phyloP scores from a whole-genome alignment of 2,888 invertebrate genomes.

The Clepsis dumicolana region DNA sequence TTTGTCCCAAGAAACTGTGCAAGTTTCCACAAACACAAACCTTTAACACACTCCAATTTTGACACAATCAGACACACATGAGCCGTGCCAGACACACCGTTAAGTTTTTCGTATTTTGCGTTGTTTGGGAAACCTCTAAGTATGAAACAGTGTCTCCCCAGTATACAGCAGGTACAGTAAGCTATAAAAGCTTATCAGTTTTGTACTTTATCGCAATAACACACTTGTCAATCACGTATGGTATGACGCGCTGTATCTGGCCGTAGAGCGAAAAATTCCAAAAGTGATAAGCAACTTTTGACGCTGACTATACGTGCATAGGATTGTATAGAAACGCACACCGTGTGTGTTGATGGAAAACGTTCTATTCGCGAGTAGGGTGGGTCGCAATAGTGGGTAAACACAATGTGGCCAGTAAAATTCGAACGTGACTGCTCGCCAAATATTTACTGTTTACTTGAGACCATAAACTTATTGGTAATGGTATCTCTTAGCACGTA shows the following conservation, averaged over 20 bases:
- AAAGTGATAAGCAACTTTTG: too few species aligned
- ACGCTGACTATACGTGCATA: too few species aligned
- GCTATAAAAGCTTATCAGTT: too few species aligned
- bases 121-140: too few species aligned
- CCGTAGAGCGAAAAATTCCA: too few species aligned
- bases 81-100: neutral
- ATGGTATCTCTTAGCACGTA: neutral
- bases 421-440: conserved; percentile 14
- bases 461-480: neutral
- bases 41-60: neutral
- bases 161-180: too few species aligned
- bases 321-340: neutral
- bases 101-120: too few species aligned
- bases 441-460: conserved; percentile 26
- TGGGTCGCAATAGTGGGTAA: neutral
- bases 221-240: too few species aligned
- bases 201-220: too few species aligned
- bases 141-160: too few species aligned
- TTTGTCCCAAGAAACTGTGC: conserved; percentile 3
- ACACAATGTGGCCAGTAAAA: conserved; percentile 1
- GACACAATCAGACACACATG: neutral
- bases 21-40: conserved; percentile 3
- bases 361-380: neutral
- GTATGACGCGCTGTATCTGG: too few species aligned
- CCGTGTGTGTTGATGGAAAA: neutral